A percentile compares a stretch with the other conserved stretches of the same genome.
These are phyloP conservation scores for Morpho helenor DNA, from an alignment of 2,888 invertebrate genomes.

Conservation along the genomic window DNA sequence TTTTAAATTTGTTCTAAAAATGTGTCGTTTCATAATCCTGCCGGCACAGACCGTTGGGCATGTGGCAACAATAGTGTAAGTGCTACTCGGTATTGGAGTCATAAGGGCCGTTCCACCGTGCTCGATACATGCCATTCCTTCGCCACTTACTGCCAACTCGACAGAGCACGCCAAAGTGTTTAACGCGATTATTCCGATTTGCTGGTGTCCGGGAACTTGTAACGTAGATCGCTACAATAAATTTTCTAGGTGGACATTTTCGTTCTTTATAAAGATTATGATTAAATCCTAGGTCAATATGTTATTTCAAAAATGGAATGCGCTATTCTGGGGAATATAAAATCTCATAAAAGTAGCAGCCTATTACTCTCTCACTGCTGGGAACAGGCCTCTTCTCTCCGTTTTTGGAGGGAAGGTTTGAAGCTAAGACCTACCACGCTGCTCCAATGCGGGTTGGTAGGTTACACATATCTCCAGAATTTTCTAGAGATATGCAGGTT, in stretches of 20 bases:
- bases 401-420: no score
- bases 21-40: constrained; percentile 47
- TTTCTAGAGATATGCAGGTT: no score
- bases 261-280: no score
- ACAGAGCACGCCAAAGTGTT: constrained; percentile 82
- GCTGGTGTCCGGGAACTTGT: constrained; percentile 56
- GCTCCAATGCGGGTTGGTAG: no score
- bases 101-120: constrained; percentile 59
- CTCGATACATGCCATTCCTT: constrained; percentile 52
- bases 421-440: no score
- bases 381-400: no score
- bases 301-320: no score
- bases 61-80: constrained; percentile 38
- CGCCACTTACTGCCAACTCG: constrained; percentile 49
- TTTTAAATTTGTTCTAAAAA: constrained; percentile 39
- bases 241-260: neutral
- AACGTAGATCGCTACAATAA: constrained; percentile 57
- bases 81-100: constrained; percentile 52
- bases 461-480: no score
- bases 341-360: no score
- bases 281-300: no score
- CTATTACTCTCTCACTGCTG: no score
- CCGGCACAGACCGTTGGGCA: constrained; percentile 54
- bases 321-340: no score
- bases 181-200: constrained; percentile 79